phyloP scores from a whole-genome alignment of 2,797 vertebrate genomes.

The Hippocampus kuda region DNA sequence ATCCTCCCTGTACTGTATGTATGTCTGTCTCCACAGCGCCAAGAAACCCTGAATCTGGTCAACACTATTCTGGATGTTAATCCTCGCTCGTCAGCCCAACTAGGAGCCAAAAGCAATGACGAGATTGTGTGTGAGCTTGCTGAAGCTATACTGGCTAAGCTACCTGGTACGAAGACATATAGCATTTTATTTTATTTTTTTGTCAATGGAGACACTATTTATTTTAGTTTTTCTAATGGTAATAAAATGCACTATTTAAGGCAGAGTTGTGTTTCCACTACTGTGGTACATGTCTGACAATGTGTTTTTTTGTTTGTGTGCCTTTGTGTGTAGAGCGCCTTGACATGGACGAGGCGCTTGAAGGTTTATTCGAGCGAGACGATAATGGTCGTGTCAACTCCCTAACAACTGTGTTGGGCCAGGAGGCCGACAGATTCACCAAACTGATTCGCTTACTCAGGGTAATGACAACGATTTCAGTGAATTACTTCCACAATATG shows the following conservation, averaged over 20 bases:
- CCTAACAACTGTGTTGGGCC: conserved; percentile 74
- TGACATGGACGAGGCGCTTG: conserved; percentile 65
- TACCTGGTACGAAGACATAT: conserved; percentile 53
- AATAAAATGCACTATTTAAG: background rate
- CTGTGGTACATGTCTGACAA: background rate
- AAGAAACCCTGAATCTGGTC: conserved; percentile 70
- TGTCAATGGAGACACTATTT: background rate
- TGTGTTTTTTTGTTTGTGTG: conserved; percentile 19
- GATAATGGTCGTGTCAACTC: conserved; percentile 69
- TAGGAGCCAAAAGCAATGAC: conserved; percentile 72
- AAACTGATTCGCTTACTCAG: conserved; percentile 65
- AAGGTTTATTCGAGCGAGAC: conserved; percentile 67
- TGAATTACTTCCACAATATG: background rate
- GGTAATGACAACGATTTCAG: conserved; percentile 29
- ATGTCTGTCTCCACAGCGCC: conserved; percentile 44
- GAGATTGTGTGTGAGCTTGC: conserved; percentile 69
- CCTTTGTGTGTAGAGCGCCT: conserved; percentile 59
- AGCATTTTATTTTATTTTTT: background rate
- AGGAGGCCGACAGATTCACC: conserved; percentile 80
- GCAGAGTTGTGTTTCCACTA: background rate
- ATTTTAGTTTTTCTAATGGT: background rate
- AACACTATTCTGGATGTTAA: conserved; percentile 71
- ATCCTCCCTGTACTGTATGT: background rate
- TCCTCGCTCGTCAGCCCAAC: conserved; percentile 57
- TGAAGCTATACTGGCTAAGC: conserved; percentile 57